A percentile compares a stretch with the other conserved stretches of the same genome.
Conservation (phyloP, 2,888 invertebrate species). For the Cotesia congregata region DNA sequence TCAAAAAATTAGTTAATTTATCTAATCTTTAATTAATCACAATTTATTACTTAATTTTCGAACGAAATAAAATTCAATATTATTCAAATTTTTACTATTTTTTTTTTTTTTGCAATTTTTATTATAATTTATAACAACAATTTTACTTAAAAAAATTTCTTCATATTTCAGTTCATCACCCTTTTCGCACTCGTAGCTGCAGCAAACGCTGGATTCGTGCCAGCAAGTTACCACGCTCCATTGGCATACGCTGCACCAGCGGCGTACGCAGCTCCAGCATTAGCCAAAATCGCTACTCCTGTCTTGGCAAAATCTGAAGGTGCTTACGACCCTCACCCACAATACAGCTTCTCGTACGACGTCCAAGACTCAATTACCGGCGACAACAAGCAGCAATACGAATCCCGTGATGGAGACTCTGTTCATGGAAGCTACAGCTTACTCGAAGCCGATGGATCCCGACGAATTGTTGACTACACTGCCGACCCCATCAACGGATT, state of each 20-base stretch:
- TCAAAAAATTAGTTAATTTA: too few species aligned
- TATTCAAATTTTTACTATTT: too few species aligned
- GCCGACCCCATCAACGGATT: constrained; percentile 49
- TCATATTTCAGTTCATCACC: constrained; percentile 11
- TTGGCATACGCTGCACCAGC: constrained; percentile 30
- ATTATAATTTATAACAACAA: too few species aligned
- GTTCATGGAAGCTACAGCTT: constrained; percentile 50
- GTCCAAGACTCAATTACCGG: constrained; percentile 54
- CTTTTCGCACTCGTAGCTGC: constrained; percentile 18
- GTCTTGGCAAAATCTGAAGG: constrained; percentile 43
- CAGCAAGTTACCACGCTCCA: constrained; percentile 14
- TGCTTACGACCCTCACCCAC: constrained; percentile 47
- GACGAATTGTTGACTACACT: constrained; percentile 49
- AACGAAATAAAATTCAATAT: too few species aligned
- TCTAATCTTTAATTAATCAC: too few species aligned
- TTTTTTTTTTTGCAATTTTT: too few species aligned
- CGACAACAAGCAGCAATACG: constrained; percentile 52
- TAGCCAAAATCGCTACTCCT: constrained; percentile 43
- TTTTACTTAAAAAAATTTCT: neutral
- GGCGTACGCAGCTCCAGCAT: constrained; percentile 43
- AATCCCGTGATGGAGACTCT: constrained; percentile 49
- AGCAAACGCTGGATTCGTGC: constrained; percentile 14
- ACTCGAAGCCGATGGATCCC: constrained; percentile 48
- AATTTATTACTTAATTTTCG: too few species aligned
- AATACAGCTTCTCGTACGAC: constrained; percentile 53